phyloP scores from a whole-genome alignment of 2,888 invertebrate genomes.

The Alentia gelatinosa region DNA sequence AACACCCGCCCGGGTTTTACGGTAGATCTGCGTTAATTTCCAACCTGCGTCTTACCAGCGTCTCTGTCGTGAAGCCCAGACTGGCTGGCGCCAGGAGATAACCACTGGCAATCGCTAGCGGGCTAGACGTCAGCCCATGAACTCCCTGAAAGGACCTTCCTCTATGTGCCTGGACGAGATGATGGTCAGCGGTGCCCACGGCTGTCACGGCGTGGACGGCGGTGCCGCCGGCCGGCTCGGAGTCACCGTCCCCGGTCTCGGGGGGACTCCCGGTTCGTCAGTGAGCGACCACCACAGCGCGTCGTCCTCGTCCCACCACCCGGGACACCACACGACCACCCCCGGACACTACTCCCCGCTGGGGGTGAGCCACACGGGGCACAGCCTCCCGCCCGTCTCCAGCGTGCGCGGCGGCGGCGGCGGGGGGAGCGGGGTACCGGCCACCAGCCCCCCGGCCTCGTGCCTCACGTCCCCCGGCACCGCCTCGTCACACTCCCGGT shows the following conservation, averaged over 20 bases:
- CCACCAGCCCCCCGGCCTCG: background rate
- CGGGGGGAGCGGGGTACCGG: background rate
- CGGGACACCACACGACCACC: background rate
- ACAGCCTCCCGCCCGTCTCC: background rate
- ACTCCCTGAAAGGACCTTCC: conserved; percentile 40
- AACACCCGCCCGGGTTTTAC: no score
- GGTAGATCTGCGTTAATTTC: no score
- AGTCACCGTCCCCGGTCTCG: background rate
- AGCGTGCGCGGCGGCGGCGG: background rate
- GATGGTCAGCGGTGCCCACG: conserved; percentile 17
- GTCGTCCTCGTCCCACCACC: background rate
- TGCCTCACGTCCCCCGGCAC: conserved; percentile 27
- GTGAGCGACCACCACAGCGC: background rate
- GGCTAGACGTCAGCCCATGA: no score
- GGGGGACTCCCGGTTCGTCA: background rate
- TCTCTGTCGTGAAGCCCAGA: no score
- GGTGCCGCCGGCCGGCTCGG: background rate
- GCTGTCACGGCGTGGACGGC: conserved; percentile 8
- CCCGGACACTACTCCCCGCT: conserved; percentile 34
- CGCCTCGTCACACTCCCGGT: conserved; percentile 14
- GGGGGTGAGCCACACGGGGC: background rate
- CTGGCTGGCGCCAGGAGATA: no score
- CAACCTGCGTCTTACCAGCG: no score
- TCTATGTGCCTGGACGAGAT: conserved; percentile 55
- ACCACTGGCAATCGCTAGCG: no score